Base-by-base conservation (phyloP, 2,113 vertebrate species). In the Leptobrachium leishanense region DNA sequence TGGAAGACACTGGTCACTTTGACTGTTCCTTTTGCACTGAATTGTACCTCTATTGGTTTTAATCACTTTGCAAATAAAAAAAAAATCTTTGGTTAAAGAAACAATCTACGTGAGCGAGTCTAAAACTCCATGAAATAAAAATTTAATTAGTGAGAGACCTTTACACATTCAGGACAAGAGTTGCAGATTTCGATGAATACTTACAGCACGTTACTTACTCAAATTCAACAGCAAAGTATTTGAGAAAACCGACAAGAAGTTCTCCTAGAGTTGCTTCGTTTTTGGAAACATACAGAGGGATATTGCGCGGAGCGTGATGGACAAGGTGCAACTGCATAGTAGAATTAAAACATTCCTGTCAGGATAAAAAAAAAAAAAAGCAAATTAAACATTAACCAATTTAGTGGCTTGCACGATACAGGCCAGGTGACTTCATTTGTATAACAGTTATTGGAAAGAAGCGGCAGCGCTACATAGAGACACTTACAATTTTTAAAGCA, bases 171-270 rank as follows among this genome's bases (percentile, higher is more conserved):
- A 63, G 5, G 31, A 3, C 59, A n/a, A 62, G 31, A 62, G 59
- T 5, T 12, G 2, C 55, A 3, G n/a, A 9, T 59, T 3, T 2
- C 55, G 1, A 2, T 1, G 20, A 31, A 31, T 65, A 2, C 10
- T 39, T 40, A 3, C 2, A 9, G 31, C 20, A 31, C 63, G 76
- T 77, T 84, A 91, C 91, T 92, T 92, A 98, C 98, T 95, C 96
- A 94, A 99, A 99, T 84, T 93, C 88, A 71, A 91, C 93, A 81
- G 95, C 91, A 85, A 98, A 99, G 82, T 99, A 98, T 88, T 91
- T 94, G 82, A 99, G 92, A 90, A 99, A 99, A 83, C 96, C 98
- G 86, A 96, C 81, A 70, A 99, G 86, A 76, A 99, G 91, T 67
- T 96, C 94, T 77, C 96, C 98, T 83, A 99, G 91, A 77, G 91